These are phyloP conservation scores for Ashinkailepas kermadecensis DNA, from an alignment of 2,888 invertebrate genomes.

Conservation along the genomic window DNA sequence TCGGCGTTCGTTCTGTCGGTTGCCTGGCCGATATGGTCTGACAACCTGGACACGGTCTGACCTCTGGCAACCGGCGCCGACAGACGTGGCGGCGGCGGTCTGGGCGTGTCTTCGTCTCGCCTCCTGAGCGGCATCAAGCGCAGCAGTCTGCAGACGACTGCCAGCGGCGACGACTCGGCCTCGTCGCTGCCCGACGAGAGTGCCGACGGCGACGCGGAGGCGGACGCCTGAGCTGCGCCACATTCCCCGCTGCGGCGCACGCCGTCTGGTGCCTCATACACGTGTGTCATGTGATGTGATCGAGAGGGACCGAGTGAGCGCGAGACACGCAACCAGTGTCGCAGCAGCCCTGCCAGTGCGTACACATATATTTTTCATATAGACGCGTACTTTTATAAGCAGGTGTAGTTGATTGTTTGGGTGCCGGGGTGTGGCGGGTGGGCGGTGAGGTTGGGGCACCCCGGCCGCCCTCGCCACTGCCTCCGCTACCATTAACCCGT, in stretches of 20 bases:
- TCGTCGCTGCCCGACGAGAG: slow-evolving; percentile 12
- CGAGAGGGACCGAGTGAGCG: neutral
- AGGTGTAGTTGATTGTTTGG: neutral
- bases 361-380: slow-evolving; percentile 12
- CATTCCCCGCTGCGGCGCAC: neutral
- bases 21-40: neutral
- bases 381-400: slow-evolving; percentile 18
- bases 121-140: slow-evolving; percentile 8
- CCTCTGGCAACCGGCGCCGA: neutral
- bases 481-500: neutral
- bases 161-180: slow-evolving; percentile 2
- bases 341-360: neutral
- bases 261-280: too few relatives aligned
- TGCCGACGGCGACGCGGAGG: neutral
- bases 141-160: neutral
- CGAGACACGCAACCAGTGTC: too few relatives aligned
- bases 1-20: too few relatives aligned
- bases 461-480: neutral
- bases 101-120: neutral
- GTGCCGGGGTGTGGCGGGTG: neutral
- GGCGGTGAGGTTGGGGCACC: neutral
- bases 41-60: too few relatives aligned
- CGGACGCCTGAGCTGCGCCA: neutral
- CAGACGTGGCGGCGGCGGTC: slow-evolving; percentile 4
- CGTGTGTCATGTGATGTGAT: neutral